Conservation (phyloP, 1,140 invertebrate genomes). For the Bombus waltoni region DNA sequence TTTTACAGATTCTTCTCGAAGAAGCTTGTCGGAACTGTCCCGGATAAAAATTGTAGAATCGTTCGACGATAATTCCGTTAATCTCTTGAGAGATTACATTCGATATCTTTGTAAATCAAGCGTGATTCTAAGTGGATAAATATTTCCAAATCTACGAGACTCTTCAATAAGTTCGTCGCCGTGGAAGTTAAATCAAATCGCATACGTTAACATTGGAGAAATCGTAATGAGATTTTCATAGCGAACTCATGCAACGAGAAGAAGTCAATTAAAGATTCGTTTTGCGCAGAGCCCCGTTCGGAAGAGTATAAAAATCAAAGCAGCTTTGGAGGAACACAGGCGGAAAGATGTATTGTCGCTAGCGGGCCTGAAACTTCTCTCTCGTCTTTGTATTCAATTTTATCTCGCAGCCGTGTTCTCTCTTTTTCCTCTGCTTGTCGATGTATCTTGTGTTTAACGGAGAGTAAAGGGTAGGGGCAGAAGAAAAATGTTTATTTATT, state of each 20-base stretch:
- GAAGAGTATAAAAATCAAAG: not conserved
- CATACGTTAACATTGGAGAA: not conserved
- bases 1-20: not conserved
- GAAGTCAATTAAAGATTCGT: not conserved
- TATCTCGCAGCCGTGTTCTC: not conserved
- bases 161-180: too few relatives aligned
- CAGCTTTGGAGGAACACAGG: not conserved
- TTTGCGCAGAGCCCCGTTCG: not conserved
- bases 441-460: constrained; percentile 13
- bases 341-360: not conserved
- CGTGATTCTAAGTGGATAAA: too few relatives aligned
- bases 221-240: not conserved
- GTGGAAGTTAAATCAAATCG: not conserved
- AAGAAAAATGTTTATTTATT: constrained; percentile 50
- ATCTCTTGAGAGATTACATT: too few relatives aligned
- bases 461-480: not conserved
- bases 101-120: too few relatives aligned
- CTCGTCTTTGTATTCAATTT: constrained; percentile 39
- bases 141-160: too few relatives aligned
- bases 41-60: not conserved
- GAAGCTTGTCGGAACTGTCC: not conserved
- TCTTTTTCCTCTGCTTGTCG: too few relatives aligned
- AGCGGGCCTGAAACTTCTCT: not conserved
- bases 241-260: too few relatives aligned
- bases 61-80: not conserved